These are phyloP conservation scores for Drosophila acutilabella DNA, from an alignment of 2,888 invertebrate species.

Conservation along the genomic window DNA sequence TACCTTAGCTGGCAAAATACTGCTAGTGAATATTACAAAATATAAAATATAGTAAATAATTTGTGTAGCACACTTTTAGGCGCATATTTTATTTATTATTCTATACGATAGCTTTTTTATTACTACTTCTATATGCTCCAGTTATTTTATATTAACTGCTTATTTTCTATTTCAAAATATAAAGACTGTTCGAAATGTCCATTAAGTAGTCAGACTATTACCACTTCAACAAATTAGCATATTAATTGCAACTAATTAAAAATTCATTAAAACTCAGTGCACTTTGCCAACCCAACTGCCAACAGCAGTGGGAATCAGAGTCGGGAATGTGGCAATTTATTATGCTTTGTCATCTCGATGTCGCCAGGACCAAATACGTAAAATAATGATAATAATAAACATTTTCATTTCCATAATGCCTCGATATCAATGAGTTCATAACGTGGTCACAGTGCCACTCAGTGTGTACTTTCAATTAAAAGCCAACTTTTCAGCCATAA, in stretches of 20 bases:
- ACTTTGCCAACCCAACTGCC: conserved; percentile 18
- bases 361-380: conserved; percentile 63
- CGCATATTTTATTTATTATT: background rate
- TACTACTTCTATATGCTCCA: background rate
- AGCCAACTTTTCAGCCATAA: conserved; percentile 78
- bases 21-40: no score
- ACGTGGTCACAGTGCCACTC: conserved; percentile 32
- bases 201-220: conserved; percentile 29
- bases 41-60: background rate
- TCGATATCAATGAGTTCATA: conserved; percentile 79
- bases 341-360: conserved; percentile 78
- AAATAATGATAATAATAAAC: conserved; percentile 79
- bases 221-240: conserved; percentile 80
- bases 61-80: background rate
- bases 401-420: conserved; percentile 73
- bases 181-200: background rate
- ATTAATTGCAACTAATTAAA: conserved; percentile 83
- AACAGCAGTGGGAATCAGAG: conserved; percentile 24
- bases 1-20: background rate
- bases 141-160: background rate
- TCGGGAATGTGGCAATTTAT: conserved; percentile 59
- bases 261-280: conserved; percentile 73
- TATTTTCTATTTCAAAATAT: background rate
- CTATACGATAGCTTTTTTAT: background rate
- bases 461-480: conserved; percentile 79